Evolutionary conservation across 1,140 invertebrate genomes (phyloP).

Genomic region (Subanguina moxae): DNA sequence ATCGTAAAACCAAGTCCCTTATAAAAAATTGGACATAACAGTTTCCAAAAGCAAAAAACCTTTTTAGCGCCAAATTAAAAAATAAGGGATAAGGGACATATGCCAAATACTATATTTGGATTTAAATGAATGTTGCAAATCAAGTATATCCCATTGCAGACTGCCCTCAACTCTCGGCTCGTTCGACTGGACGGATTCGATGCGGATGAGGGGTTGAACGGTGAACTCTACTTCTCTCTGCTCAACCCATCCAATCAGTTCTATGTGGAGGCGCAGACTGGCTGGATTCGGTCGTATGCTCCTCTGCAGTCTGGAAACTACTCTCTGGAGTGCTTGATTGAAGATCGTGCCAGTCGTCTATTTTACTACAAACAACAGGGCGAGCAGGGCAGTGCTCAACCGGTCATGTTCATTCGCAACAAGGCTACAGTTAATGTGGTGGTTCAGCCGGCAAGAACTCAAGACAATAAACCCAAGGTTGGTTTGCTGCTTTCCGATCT

Average conservation of each 20-base stretch:
- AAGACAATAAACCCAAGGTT: constrained; percentile 8
- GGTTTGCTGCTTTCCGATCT: too few relatives aligned
- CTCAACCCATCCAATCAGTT: constrained; percentile 24
- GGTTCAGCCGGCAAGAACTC: constrained; percentile 5
- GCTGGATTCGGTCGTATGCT: constrained; percentile 42
- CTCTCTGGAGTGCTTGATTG: constrained; percentile 28
- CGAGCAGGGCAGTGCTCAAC: constrained; percentile 6
- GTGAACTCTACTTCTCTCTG: constrained; percentile 39
- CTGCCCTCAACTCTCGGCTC: constrained; percentile 34
- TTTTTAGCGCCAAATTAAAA: too few relatives aligned
- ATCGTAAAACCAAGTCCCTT: too few relatives aligned
- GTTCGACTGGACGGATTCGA: constrained; percentile 41
- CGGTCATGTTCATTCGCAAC: constrained; percentile 35
- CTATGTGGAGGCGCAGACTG: constrained; percentile 40
- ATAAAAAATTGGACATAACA: too few relatives aligned
- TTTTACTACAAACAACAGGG: constrained; percentile 18
- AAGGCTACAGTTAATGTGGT: constrained; percentile 28
- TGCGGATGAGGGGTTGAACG: constrained; percentile 46
- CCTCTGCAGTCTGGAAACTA: constrained; percentile 19
- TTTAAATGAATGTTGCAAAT: constrained; percentile 1
- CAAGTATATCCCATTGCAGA: constrained; percentile 22
- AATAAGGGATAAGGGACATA: too few relatives aligned
- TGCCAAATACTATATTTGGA: too few relatives aligned
- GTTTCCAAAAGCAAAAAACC: too few relatives aligned
- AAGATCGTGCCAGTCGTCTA: constrained; percentile 47